phyloP scores from a whole-genome alignment of 2,888 invertebrate genomes.

The Schizaphis graminum region DNA sequence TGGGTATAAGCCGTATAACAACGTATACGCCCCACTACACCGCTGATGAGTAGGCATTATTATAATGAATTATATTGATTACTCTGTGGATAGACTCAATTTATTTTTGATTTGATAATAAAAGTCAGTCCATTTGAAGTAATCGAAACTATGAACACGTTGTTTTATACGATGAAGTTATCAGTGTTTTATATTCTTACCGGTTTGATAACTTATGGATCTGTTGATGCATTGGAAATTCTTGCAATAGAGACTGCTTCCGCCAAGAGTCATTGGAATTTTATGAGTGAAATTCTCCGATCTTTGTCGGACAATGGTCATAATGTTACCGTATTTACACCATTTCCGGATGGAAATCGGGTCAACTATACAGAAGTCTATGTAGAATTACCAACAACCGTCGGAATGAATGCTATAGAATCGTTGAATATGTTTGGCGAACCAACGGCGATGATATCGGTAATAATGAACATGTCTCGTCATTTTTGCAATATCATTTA shows the following conservation, averaged over 20 bases:
- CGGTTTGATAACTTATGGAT: not conserved
- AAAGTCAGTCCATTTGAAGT: not conserved
- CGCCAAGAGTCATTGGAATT: conserved; percentile 16
- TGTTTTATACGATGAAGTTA: not conserved
- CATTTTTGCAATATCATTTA: not conserved
- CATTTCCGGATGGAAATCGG: not conserved
- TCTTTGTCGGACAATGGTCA: not conserved
- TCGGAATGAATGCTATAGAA: not conserved
- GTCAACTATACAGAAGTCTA: not conserved
- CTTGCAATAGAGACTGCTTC: not conserved
- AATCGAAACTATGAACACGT: not conserved
- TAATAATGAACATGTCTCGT: not conserved
- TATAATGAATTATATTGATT: no score
- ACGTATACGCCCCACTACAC: no score
- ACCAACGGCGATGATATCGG: not conserved
- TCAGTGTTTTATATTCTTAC: not conserved
- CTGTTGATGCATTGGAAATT: not conserved
- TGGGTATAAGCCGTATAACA: no score
- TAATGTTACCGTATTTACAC: not conserved
- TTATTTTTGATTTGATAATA: not conserved
- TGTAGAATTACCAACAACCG: not conserved
- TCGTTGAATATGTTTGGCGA: not conserved
- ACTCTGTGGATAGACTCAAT: no score
- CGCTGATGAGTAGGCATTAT: no score
- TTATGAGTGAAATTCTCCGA: conserved; percentile 6